phyloP scores from a whole-genome alignment of 2,888 invertebrate genomes.

The Ennomos fuscantarius region DNA sequence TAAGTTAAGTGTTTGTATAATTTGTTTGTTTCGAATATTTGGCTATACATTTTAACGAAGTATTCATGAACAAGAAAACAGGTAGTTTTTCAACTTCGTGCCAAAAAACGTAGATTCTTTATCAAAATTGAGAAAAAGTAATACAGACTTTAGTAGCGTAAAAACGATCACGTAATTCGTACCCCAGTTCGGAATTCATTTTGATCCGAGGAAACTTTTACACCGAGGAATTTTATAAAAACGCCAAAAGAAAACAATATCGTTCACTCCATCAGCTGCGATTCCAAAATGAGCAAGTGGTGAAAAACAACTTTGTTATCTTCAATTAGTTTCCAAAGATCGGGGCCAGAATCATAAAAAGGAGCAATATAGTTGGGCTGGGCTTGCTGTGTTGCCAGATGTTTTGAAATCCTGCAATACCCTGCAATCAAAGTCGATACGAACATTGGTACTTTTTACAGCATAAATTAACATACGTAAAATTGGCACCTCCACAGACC shows the following conservation, averaged over 20 bases:
- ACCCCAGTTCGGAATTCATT: conserved; percentile 46
- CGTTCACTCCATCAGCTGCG: conserved; percentile 53
- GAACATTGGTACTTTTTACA: too few species aligned
- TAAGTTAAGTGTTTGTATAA: too few species aligned
- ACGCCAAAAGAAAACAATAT: conserved; percentile 65
- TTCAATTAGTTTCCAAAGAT: conserved; percentile 76
- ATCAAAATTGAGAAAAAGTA: conserved; percentile 22
- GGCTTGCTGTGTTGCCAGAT: conserved; percentile 19
- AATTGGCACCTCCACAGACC: too few species aligned
- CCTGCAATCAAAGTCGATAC: too few species aligned
- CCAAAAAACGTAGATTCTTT: conserved; percentile 17
- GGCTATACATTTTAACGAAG: too few species aligned
- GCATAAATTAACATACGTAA: too few species aligned
- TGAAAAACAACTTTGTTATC: conserved; percentile 76
- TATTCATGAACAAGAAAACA: conserved; percentile 1
- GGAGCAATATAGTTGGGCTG: conserved; percentile 58
- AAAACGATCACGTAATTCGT: conserved; percentile 43
- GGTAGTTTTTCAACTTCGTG: conserved; percentile 16
- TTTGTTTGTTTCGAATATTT: too few species aligned
- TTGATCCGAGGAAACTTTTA: conserved; percentile 42
- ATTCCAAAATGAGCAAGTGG: conserved; percentile 64
- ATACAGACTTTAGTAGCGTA: conserved; percentile 29
- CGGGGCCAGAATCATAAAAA: conserved; percentile 68
- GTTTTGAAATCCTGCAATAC: conserved; percentile 4
- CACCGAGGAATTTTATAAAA: conserved; percentile 53